These are phyloP conservation scores for Synodontis membranacea DNA, from an alignment of 2,113 vertebrate genomes.

Conservation along the genomic window DNA sequence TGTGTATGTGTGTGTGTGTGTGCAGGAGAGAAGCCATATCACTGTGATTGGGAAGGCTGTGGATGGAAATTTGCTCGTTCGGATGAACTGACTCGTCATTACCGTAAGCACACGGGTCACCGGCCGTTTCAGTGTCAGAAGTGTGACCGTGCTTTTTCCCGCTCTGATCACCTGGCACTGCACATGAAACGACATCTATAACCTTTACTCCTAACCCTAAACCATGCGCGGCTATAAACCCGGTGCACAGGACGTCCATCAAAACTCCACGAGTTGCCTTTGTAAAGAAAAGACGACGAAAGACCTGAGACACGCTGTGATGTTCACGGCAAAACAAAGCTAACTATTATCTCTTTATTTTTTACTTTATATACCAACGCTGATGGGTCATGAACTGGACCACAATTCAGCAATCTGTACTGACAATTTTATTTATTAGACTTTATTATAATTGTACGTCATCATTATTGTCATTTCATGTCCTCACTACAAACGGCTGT, in stretches of 20 bases:
- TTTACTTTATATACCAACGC: slow-evolving; percentile 8
- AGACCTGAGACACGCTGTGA: slow-evolving; percentile 70
- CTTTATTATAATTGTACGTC: slow-evolving; percentile 9
- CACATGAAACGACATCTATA: slow-evolving; percentile 99
- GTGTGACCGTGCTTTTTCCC: slow-evolving; percentile 95
- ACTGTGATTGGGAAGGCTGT: slow-evolving; percentile 99
- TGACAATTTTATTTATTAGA: slow-evolving; percentile 26
- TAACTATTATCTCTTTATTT: slow-evolving; percentile 4
- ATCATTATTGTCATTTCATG: slow-evolving; percentile 11
- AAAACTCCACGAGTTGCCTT: slow-evolving; percentile 13
- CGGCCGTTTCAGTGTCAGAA: slow-evolving; percentile 97
- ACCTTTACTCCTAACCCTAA: slow-evolving; percentile 68
- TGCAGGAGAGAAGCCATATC: slow-evolving; percentile 97
- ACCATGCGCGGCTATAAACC: slow-evolving; percentile 53
- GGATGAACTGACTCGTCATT: slow-evolving; percentile 97
- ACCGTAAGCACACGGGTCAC: slow-evolving; percentile 96
- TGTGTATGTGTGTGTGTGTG: slow-evolving; percentile 54
- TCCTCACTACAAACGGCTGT: slow-evolving; percentile 18
- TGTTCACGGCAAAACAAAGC: slow-evolving; percentile 52
- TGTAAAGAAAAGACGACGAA: slow-evolving; percentile 21
- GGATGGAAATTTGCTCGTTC: slow-evolving; percentile 99
- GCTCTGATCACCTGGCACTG: slow-evolving; percentile 96
- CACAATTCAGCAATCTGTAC: background rate
- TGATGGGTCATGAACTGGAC: background rate
- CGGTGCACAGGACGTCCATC: background rate